Conservation (phyloP, 2,113 vertebrate species). For the Bubalus kerabau region DNA sequence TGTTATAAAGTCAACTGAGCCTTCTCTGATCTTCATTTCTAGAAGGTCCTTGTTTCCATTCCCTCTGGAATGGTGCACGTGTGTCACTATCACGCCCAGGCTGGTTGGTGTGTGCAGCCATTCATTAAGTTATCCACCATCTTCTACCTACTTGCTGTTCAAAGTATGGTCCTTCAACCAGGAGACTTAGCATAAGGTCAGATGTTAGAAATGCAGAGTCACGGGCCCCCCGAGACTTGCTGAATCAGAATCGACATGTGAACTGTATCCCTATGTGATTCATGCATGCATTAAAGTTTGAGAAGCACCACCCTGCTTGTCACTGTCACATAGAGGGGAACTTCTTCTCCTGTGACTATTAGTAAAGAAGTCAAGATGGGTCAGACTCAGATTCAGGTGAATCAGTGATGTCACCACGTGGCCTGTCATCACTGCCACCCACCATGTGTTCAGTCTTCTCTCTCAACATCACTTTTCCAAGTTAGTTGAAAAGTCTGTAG, state of each 20-base stretch:
- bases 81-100: neutral
- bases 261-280: neutral
- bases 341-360: neutral
- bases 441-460: neutral
- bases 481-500: neutral
- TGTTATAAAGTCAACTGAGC: neutral
- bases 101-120: neutral
- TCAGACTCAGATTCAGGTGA: neutral
- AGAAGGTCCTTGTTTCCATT: neutral
- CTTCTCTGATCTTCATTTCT: neutral
- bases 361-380: neutral
- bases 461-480: neutral
- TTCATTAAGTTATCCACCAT: neutral
- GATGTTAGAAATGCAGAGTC: neutral
- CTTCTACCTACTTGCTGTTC: neutral
- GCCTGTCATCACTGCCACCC: neutral
- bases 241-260: neutral
- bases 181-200: neutral
- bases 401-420: no score
- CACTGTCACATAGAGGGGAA: neutral
- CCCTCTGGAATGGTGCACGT: neutral
- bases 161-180: neutral
- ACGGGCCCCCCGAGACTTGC: neutral
- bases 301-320: neutral
- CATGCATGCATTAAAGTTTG: neutral